A percentile compares a stretch with the other conserved stretches of the same genome.
phyloP scores from a whole-genome alignment of 2,888 invertebrate genomes.

The Caenorhabditis sp. region DNA sequence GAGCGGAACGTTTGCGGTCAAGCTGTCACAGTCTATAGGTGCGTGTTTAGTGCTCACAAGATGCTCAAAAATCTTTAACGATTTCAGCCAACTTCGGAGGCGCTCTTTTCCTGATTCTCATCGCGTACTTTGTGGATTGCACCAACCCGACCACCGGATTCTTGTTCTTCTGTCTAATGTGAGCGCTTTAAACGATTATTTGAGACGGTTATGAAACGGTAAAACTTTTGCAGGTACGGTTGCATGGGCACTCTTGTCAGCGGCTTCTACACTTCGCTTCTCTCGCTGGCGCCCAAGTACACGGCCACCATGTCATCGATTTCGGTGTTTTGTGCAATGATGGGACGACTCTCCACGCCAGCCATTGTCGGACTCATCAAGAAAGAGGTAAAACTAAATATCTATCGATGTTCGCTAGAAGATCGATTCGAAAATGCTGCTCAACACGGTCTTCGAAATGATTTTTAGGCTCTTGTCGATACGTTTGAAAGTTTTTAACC shows the following conservation, averaged over 20 bases:
- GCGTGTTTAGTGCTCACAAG: neutral
- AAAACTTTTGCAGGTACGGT: slow-evolving; percentile 54
- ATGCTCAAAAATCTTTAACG: neutral
- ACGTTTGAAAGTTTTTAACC: too few relatives aligned
- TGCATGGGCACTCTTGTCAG: slow-evolving; percentile 62
- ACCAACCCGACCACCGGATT: slow-evolving; percentile 62
- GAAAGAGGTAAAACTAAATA: too few relatives aligned
- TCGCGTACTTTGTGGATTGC: slow-evolving; percentile 71
- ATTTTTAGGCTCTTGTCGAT: too few relatives aligned
- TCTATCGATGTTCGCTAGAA: too few relatives aligned
- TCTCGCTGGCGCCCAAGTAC: slow-evolving; percentile 71
- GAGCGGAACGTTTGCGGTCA: slow-evolving; percentile 62
- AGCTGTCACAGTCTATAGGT: slow-evolving; percentile 65
- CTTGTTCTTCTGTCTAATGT: slow-evolving; percentile 64
- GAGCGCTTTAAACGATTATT: slow-evolving; percentile 12
- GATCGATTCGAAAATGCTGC: neutral
- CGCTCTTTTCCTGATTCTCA: slow-evolving; percentile 51
- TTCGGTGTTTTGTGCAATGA: slow-evolving; percentile 67
- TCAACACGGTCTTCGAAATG: too few relatives aligned
- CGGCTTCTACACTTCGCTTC: slow-evolving; percentile 69
- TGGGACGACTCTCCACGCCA: slow-evolving; percentile 64
- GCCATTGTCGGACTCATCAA: slow-evolving; percentile 62
- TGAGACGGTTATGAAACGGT: too few relatives aligned
- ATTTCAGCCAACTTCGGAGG: slow-evolving; percentile 64
- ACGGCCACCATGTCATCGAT: slow-evolving; percentile 70